Evolutionary conservation across 2,797 vertebrate species (phyloP).

Genomic region (Cynodonichthys magdalenae): DNA sequence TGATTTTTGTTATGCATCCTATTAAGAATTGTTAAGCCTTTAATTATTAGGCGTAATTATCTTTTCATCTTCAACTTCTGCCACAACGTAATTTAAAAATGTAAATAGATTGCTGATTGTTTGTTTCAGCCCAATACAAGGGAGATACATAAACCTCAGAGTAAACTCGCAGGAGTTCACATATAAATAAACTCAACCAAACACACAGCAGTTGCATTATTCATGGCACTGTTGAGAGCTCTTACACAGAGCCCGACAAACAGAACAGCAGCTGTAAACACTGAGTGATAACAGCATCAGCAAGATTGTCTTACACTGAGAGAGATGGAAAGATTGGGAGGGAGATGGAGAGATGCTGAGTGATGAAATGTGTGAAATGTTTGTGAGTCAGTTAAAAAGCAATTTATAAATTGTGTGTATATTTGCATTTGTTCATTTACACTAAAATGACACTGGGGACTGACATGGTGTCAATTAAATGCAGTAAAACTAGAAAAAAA

Average conservation of each 20-base stretch:
- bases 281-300: constrained; percentile 50
- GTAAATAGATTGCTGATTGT: constrained; percentile 39
- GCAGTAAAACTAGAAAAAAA: no score
- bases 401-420: constrained; percentile 8
- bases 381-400: constrained; percentile 31
- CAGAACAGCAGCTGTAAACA: constrained; percentile 57
- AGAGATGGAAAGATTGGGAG: constrained; percentile 17
- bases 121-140: constrained; percentile 22
- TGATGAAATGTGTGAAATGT: constrained; percentile 11
- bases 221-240: constrained; percentile 64
- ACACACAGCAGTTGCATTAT: constrained; percentile 63
- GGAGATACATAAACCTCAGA: constrained; percentile 41
- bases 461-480: no score
- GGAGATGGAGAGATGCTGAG: background rate
- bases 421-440: background rate
- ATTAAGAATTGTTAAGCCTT: no score
- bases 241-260: constrained; percentile 47
- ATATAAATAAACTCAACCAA: constrained; percentile 45
- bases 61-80: constrained; percentile 9
- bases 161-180: constrained; percentile 16
- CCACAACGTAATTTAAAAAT: constrained; percentile 31
- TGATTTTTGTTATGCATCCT: background rate
- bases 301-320: constrained; percentile 45
- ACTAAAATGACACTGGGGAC: background rate
- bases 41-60: constrained; percentile 5